Conservation (phyloP, 1,140 invertebrate genomes). For the Danaus plexippus region DNA sequence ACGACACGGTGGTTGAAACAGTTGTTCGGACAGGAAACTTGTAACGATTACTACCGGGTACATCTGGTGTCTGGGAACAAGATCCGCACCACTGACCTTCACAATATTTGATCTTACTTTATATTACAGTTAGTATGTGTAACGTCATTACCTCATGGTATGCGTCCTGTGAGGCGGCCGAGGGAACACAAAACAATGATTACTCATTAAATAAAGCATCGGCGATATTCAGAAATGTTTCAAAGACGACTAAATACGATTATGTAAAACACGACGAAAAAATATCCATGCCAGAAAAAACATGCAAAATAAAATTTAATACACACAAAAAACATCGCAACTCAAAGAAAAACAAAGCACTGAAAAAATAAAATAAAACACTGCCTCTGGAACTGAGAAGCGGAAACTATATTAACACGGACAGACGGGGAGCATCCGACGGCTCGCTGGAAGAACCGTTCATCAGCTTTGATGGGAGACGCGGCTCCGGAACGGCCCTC, state of each 20-base stretch:
- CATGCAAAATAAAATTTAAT: constrained; percentile 2
- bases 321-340: constrained; percentile 5
- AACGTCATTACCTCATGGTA: constrained; percentile 58
- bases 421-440: not conserved
- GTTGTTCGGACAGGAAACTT: not conserved
- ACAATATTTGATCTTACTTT: too few species aligned
- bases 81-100: too few species aligned
- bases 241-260: constrained; percentile 1
- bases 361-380: constrained; percentile 5
- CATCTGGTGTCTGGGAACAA: too few species aligned
- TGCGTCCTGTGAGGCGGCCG: constrained; percentile 52
- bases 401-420: constrained; percentile 8
- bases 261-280: constrained; percentile 4
- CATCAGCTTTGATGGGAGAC: not conserved
- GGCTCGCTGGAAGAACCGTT: not conserved
- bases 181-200: constrained; percentile 26
- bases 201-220: constrained; percentile 13
- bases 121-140: too few species aligned
- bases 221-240: not conserved
- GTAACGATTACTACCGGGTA: too few species aligned
- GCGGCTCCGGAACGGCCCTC: too few species aligned
- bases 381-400: constrained; percentile 7
- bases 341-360: constrained; percentile 10
- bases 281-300: constrained; percentile 5
- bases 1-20: constrained; percentile 5